phyloP scores from a whole-genome alignment of 2,113 vertebrate genomes.

The Ictalurus punctatus region DNA sequence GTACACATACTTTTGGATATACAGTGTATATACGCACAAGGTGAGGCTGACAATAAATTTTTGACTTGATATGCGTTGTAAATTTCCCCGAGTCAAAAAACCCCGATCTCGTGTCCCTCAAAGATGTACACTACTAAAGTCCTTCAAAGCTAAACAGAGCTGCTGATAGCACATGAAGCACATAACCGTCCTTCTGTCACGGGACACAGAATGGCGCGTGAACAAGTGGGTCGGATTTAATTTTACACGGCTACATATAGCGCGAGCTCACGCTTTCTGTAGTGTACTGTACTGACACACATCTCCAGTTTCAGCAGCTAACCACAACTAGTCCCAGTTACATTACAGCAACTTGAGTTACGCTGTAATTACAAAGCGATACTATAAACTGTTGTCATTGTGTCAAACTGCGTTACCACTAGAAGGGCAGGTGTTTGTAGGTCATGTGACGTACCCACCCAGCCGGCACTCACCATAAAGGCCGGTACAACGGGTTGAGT shows the following conservation, averaged over 20 bases:
- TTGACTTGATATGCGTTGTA: too few relatives aligned
- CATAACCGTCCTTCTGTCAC: too few relatives aligned
- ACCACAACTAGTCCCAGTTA: neutral
- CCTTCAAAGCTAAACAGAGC: too few relatives aligned
- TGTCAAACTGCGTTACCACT: neutral
- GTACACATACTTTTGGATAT: too few relatives aligned
- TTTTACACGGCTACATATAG: conserved; percentile 39
- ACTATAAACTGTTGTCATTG: neutral
- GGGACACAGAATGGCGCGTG: neutral
- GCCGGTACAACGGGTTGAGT: conserved; percentile 86
- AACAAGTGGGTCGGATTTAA: conserved; percentile 33
- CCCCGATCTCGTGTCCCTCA: too few relatives aligned
- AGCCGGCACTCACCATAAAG: conserved; percentile 83
- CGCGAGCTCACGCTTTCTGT: neutral
- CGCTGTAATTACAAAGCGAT: neutral
- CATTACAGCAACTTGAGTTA: neutral
- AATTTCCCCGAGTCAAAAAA: too few relatives aligned
- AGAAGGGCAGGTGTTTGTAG: neutral
- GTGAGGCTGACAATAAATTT: too few relatives aligned
- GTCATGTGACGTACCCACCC: neutral
- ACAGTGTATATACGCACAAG: too few relatives aligned
- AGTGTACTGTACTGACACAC: neutral
- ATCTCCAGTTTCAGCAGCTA: conserved; percentile 29
- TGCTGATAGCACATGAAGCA: too few relatives aligned
- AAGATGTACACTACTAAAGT: too few relatives aligned